Evolutionary conservation across 2,797 vertebrate genomes (phyloP).

Genomic region (Scleropages formosus): DNA sequence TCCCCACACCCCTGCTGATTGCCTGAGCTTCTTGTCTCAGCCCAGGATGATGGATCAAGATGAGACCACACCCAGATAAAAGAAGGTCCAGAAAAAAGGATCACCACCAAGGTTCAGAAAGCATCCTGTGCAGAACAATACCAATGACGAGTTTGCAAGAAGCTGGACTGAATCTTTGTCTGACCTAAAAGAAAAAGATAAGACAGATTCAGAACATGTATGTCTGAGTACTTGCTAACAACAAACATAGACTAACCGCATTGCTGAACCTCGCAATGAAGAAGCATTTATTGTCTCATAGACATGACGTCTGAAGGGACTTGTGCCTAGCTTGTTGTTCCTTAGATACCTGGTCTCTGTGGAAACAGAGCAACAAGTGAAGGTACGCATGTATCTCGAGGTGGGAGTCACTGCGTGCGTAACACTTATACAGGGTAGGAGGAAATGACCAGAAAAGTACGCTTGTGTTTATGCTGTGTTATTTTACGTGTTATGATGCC

Average conservation of each 20-base stretch:
- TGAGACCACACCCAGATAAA: neutral
- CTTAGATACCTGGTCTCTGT: conserved; percentile 42
- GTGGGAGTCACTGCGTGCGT: conserved; percentile 23
- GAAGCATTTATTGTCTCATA: conserved; percentile 29
- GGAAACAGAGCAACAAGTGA: conserved; percentile 34
- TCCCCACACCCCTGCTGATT: conserved; percentile 54
- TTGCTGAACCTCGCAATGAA: conserved; percentile 20
- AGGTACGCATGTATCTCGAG: conserved; percentile 36
- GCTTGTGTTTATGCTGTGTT: too few species aligned
- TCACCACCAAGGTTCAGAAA: neutral
- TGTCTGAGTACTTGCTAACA: neutral
- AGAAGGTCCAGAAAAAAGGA: neutral
- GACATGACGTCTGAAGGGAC: conserved; percentile 38
- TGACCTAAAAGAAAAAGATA: conserved; percentile 10
- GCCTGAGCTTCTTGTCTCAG: conserved; percentile 47
- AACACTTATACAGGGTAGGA: too few species aligned
- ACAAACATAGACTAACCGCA: neutral
- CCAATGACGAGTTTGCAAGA: neutral
- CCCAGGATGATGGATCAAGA: conserved; percentile 36
- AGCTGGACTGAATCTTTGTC: neutral
- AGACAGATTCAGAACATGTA: neutral
- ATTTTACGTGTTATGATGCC: too few species aligned
- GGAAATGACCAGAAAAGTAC: too few species aligned
- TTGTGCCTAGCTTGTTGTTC: conserved; percentile 38
- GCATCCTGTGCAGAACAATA: neutral